A percentile compares a stretch with the other conserved stretches of the same genome.
These are phyloP conservation scores for Falco peregrinus DNA, from an alignment of 2,797 vertebrate species.

Conservation along the genomic window DNA sequence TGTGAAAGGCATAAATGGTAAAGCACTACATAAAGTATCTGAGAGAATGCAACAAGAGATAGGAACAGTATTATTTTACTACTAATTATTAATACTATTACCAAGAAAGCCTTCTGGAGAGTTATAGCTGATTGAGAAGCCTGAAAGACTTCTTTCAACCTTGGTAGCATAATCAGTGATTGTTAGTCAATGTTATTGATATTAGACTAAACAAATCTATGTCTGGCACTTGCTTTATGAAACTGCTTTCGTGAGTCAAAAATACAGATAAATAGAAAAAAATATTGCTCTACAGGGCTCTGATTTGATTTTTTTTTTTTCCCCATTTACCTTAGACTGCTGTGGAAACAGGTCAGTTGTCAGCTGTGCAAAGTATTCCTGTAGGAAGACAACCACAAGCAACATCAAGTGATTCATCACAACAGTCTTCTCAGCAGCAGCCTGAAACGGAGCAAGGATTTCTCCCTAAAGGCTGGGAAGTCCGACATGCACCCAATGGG, in stretches of 20 bases:
- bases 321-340: slow-evolving; percentile 26
- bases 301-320: neutral
- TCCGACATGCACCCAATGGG: slow-evolving; percentile 89
- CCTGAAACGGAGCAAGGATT: slow-evolving; percentile 76
- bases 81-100: neutral
- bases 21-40: neutral
- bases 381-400: slow-evolving; percentile 39
- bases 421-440: slow-evolving; percentile 63
- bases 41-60: neutral
- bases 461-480: slow-evolving; percentile 91
- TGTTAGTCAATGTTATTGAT: neutral
- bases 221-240: neutral
- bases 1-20: neutral
- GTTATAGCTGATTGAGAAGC: neutral
- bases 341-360: slow-evolving; percentile 67
- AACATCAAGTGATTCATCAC: slow-evolving; percentile 66
- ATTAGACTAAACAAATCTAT: neutral
- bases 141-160: neutral
- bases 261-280: neutral
- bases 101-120: neutral
- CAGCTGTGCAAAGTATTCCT: slow-evolving; percentile 56
- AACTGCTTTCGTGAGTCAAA: neutral
- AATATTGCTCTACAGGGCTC: neutral
- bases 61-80: neutral
- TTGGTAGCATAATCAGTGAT: neutral